Percentiles rank a stretch among this genome's conserved stretches.
These are phyloP conservation scores for Musca domestica DNA, from an alignment of 1,140 invertebrate genomes.

Conservation along the genomic window DNA sequence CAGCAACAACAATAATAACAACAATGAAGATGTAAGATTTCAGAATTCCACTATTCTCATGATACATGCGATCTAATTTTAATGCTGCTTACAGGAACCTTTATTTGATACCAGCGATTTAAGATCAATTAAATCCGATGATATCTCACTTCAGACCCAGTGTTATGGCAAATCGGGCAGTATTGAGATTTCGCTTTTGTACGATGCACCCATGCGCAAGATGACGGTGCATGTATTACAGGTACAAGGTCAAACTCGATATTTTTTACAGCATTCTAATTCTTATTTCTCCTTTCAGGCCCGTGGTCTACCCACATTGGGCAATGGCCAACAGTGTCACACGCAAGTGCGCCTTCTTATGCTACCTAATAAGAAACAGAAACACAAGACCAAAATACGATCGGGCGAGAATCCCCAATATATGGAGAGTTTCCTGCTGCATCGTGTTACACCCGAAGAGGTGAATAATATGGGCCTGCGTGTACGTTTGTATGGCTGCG, in stretches of 20 bases:
- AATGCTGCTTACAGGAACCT: slow-evolving; percentile 46
- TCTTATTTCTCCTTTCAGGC: slow-evolving; percentile 60
- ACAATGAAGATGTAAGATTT: slow-evolving; percentile 55
- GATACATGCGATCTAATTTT: no score
- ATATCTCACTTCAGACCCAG: slow-evolving; percentile 36
- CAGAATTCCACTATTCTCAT: background rate
- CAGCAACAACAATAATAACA: slow-evolving; percentile 32
- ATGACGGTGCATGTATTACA: slow-evolving; percentile 83
- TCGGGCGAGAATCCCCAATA: slow-evolving; percentile 86
- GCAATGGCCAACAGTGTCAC: slow-evolving; percentile 72
- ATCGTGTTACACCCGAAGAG: slow-evolving; percentile 89
- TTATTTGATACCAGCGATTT: slow-evolving; percentile 55
- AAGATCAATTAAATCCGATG: slow-evolving; percentile 51
- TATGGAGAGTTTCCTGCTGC: slow-evolving; percentile 88
- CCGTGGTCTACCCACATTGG: slow-evolving; percentile 71
- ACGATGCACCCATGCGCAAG: slow-evolving; percentile 82
- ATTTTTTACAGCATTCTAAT: no score
- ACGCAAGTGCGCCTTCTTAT: slow-evolving; percentile 83
- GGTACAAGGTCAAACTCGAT: no score
- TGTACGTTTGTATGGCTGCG: slow-evolving; percentile 86
- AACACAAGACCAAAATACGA: slow-evolving; percentile 88
- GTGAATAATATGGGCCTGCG: slow-evolving; percentile 87
- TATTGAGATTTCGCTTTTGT: slow-evolving; percentile 76
- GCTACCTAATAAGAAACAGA: slow-evolving; percentile 87
- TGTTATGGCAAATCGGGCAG: slow-evolving; percentile 58